Base-by-base conservation (phyloP, 2,113 vertebrate species). In the Hypomesus transpacificus region DNA sequence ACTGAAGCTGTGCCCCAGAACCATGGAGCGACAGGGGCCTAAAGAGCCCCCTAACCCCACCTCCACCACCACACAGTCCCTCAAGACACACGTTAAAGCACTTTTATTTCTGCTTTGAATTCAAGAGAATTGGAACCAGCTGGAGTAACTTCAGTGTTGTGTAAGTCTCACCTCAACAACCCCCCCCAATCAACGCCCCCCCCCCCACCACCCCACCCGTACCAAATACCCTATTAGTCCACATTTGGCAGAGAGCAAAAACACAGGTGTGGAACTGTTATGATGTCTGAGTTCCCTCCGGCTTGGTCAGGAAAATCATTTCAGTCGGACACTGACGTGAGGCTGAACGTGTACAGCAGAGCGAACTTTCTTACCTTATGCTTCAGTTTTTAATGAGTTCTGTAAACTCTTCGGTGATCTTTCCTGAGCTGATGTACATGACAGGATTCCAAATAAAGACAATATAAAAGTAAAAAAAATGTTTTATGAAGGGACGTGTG, bases 361-460 rank as follows among this genome's bases (percentile, higher is more conserved):
- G 39, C 39, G 39, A 46, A 9, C 39, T 46, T 46, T 46, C 8
- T 8, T 9, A 9, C 39, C 39, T 9, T 46, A 31, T 71, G 56
- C 70, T 80, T 6, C 20, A 66, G 18, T 75, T 75, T 39, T 80
- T 64, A 78, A 78, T 80, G 74, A 66, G 69, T 79, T 67, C 70
- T 86, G 61, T 81, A 59, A 56, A 74, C 64, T 77, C 60, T 18
- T 46, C 39, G 39, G 9, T 46, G 39, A 46, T 46, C 39, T 46
- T 46, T 46, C 39, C 39, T 46, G 39, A 11, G 39, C 39, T 46
- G 9, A 46, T 46, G 39, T 46, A 46, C 9, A 9, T 79, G 51
- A 84, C 28, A 54, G 11, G 8, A 68, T 75, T 76, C 80, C 73
- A 79, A 90, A 87, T 90, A 89, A 90, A 90, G 31, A 70, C 77